A percentile compares a stretch with the other conserved stretches of the same genome.
Evolutionary conservation across 2,113 vertebrate genomes (phyloP).

Genomic region (Pseudonaja textilis): DNA sequence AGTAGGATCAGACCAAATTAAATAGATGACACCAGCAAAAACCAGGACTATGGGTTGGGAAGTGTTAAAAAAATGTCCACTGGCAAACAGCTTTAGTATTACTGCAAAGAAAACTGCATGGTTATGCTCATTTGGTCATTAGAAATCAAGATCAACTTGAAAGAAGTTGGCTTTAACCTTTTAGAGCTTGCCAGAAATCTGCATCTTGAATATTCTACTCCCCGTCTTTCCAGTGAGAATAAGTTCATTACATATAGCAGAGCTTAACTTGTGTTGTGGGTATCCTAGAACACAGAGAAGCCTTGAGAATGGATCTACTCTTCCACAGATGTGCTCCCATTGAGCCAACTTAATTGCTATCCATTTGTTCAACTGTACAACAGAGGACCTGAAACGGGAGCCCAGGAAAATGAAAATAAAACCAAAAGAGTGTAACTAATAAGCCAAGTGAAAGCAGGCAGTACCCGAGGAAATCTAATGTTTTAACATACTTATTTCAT

Average conservation of each 20-base stretch:
- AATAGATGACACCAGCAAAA: not conserved
- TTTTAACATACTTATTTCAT: slow-evolving; percentile 1
- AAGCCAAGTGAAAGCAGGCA: not conserved
- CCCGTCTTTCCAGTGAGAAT: not conserved
- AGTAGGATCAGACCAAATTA: not conserved
- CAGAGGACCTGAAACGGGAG: not conserved
- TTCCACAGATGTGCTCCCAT: not conserved
- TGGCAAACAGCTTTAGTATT: not conserved
- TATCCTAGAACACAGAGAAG: not conserved
- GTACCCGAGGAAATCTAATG: not conserved
- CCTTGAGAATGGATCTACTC: not conserved
- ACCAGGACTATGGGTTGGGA: not conserved
- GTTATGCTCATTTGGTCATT: not conserved
- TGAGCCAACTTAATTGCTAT: not conserved
- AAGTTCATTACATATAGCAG: not conserved
- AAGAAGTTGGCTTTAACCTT: not conserved
- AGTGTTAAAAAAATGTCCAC: not conserved
- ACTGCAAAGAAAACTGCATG: not conserved
- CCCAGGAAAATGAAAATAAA: not conserved
- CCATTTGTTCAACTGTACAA: not conserved
- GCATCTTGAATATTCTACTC: not conserved
- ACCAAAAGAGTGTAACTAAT: not conserved
- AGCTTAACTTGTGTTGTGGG: not conserved
- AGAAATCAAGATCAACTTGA: not conserved
- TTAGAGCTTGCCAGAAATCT: not conserved